phyloP scores from a whole-genome alignment of 53 echinoderm and acorn worm species.

The Paelopatides confundens region DNA sequence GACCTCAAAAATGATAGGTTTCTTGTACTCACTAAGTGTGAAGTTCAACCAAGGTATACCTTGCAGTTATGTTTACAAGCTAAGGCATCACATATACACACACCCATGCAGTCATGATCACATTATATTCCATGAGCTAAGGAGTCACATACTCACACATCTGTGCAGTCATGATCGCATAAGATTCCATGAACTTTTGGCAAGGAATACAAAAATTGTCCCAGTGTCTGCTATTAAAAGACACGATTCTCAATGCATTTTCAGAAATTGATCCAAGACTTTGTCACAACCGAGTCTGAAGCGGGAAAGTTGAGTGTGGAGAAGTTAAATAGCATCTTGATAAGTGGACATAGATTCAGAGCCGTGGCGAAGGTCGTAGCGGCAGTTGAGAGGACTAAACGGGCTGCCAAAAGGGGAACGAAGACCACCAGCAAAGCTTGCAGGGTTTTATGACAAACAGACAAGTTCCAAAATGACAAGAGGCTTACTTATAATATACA shows the following conservation, averaged over 20 bases:
- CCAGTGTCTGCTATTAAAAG: too few relatives aligned
- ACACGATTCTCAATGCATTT: conserved; percentile 7
- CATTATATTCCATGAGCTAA: too few relatives aligned
- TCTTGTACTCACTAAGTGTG: too few relatives aligned
- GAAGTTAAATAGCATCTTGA: conserved; percentile 64
- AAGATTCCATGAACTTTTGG: too few relatives aligned
- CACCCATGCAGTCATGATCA: too few relatives aligned
- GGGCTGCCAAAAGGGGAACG: conserved; percentile 32
- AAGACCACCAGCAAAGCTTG: conserved; percentile 80
- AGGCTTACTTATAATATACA: neutral
- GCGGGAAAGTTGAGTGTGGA: neutral
- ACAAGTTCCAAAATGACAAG: neutral
- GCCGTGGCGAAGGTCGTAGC: conserved; percentile 74
- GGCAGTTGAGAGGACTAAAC: conserved; percentile 66
- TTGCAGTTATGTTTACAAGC: too few relatives aligned
- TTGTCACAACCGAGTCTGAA: conserved; percentile 37
- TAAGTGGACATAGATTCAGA: conserved; percentile 63
- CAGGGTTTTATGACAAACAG: conserved; percentile 24
- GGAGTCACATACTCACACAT: too few relatives aligned
- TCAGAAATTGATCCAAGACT: conserved; percentile 64
- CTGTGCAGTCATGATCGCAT: too few relatives aligned
- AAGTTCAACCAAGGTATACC: too few relatives aligned
- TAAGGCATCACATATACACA: too few relatives aligned
- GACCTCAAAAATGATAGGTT: too few relatives aligned
- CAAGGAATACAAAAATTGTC: too few relatives aligned